These are phyloP conservation scores for Tor tambroides DNA, from an alignment of 2,113 vertebrate species.

Conservation along the genomic window DNA sequence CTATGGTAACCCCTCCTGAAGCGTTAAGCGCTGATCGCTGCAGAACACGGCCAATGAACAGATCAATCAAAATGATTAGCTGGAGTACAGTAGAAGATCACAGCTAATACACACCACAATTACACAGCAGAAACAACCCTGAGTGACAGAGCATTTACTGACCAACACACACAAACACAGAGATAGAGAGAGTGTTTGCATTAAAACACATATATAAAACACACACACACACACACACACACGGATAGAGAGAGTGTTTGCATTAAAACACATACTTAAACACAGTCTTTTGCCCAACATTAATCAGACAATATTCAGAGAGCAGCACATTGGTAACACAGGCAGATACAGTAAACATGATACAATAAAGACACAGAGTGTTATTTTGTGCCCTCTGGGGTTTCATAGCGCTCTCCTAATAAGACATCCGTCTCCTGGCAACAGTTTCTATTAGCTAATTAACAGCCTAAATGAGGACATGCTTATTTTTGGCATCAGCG, in stretches of 20 bases:
- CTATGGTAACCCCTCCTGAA: slow-evolving; percentile 45
- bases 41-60: slow-evolving; percentile 51
- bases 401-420: slow-evolving; percentile 50
- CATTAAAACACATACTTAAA: neutral
- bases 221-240: slow-evolving; percentile 49
- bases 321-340: slow-evolving; percentile 36
- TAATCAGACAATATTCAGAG: neutral
- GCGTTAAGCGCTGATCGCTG: slow-evolving; percentile 50
- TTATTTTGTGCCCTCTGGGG: slow-evolving; percentile 55
- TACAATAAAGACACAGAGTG: slow-evolving; percentile 59
- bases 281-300: slow-evolving; percentile 35
- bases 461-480: slow-evolving; percentile 58
- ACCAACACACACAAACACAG: slow-evolving; percentile 47
- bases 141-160: slow-evolving; percentile 58
- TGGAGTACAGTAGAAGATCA: slow-evolving; percentile 49
- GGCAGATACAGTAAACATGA: slow-evolving; percentile 65
- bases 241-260: slow-evolving; percentile 11
- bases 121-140: slow-evolving; percentile 55
- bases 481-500: slow-evolving; percentile 54
- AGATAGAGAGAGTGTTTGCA: slow-evolving; percentile 7
- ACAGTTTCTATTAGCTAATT: slow-evolving; percentile 64
- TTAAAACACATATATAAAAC: slow-evolving; percentile 37
- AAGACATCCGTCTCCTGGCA: slow-evolving; percentile 56
- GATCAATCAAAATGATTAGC: slow-evolving; percentile 62
- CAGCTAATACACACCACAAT: slow-evolving; percentile 56